These are phyloP conservation scores for Bubo scandiacus DNA, from an alignment of 2,113 vertebrate species.

Conservation along the genomic window DNA sequence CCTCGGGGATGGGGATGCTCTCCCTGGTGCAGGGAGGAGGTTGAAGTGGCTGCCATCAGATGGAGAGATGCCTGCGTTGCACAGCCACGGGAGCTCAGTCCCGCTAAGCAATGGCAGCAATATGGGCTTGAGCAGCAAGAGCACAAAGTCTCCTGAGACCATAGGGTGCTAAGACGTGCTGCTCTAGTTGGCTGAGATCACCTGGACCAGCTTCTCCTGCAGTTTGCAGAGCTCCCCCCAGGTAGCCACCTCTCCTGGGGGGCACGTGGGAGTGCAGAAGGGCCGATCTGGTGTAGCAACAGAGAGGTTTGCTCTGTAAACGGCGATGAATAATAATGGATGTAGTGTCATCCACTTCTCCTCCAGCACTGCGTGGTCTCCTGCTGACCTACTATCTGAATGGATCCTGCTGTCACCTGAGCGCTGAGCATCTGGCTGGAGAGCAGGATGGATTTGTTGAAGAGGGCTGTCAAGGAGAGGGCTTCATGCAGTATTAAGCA, in stretches of 20 bases:
- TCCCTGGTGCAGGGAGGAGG: background rate
- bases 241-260: background rate
- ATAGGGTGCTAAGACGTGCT: background rate
- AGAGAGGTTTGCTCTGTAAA: background rate
- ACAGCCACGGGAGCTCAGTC: background rate
- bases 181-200: background rate
- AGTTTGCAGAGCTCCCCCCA: background rate
- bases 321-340: background rate
- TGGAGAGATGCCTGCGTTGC: background rate
- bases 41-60: background rate
- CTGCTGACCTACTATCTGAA: background rate
- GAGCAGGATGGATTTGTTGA: background rate
- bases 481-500: background rate
- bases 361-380: background rate
- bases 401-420: background rate
- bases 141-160: background rate
- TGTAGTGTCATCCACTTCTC: background rate
- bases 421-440: rapidly evolving
- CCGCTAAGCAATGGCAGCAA: background rate
- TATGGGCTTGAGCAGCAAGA: background rate
- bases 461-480: background rate
- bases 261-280: background rate
- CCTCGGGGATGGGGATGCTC: rapidly evolving
- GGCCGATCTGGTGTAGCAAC: background rate
- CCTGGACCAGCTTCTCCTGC: background rate